Base-by-base conservation (phyloP, 2,888 invertebrate genomes). In the Allolobophora icterica region DNA sequence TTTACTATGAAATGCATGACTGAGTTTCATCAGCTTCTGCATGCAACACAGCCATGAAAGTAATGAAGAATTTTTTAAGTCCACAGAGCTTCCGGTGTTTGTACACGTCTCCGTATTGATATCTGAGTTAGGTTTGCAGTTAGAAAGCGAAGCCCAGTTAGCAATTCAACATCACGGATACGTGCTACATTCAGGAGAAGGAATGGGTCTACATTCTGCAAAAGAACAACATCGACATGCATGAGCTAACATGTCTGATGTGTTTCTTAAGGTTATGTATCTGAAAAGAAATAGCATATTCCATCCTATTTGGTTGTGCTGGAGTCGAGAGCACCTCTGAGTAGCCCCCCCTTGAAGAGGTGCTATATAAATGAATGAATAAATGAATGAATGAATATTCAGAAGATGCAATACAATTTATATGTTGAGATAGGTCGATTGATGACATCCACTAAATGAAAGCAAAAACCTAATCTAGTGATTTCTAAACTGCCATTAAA, bases 91-190 rank as follows among this genome's bases (percentile, higher is more conserved):
- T 87, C 87, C 15, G 87, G 87, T 34, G 87, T 35, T 35, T 87
- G 87, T 34, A 87, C 87, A 17, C 87, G 87, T 38, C 87, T 87
- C 87, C 17, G 87, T 87, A 87, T 33, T 17, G 87, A 87, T 87
- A 87, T 87, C 87, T 87, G 87, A 38, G 33, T 87, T 87, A 4
- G 21, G 87, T 87, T 34, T 33, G 90, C 84, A 6, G 84, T 52
- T 17, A 92, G 30, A 30, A 42, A 87, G 24, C 89, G 90, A 52
- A 94, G 90, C 4, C 94, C 94, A 15, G 94, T 94, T 89, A 94
- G 92, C 30, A 93, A 92, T 91, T 94, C 94, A 33, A 94, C 91
- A 91, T 94, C 94, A 45, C 93, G 92, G 21, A 94, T 91, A 33
- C 94, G 91, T 1, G 93, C 94, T n/a, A 93, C 93, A 91, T 94